Conservation (phyloP, 2,113 vertebrate genomes). For the Poeciliopsis retropinna region DNA sequence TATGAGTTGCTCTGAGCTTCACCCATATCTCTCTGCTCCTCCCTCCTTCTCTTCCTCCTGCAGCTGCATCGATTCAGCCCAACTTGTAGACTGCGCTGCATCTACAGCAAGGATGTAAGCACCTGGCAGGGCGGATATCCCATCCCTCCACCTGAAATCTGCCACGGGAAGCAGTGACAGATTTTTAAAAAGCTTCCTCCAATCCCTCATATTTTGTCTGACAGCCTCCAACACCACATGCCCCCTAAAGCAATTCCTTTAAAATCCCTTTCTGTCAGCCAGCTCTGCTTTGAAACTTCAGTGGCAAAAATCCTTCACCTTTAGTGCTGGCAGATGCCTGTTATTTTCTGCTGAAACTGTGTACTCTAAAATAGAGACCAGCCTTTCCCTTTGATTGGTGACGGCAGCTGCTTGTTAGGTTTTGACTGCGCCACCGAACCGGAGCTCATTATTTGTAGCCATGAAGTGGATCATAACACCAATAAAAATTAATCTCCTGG, state of each 20-base stretch:
- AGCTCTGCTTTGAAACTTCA: slow-evolving; percentile 43
- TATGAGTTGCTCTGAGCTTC: slow-evolving; percentile 10
- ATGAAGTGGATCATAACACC: slow-evolving; percentile 18
- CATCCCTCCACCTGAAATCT: slow-evolving; percentile 22
- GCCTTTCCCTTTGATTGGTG: neutral
- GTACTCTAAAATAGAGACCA: neutral
- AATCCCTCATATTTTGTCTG: slow-evolving; percentile 37
- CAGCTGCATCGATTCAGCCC: slow-evolving; percentile 21
- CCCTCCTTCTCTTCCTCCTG: neutral
- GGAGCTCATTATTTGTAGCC: slow-evolving; percentile 7
- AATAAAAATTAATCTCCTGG: neutral
- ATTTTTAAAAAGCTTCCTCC: slow-evolving; percentile 35
- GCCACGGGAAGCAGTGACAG: slow-evolving; percentile 23
- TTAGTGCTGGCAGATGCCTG: slow-evolving; percentile 23
- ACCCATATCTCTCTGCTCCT: slow-evolving; percentile 1
- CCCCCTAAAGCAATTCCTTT: slow-evolving; percentile 34
- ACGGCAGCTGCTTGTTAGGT: slow-evolving; percentile 28
- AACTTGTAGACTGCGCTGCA: neutral
- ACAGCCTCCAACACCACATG: neutral
- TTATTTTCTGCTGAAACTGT: slow-evolving; percentile 33
- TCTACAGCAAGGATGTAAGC: slow-evolving; percentile 27
- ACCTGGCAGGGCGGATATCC: slow-evolving; percentile 27
- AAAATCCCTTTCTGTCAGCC: slow-evolving; percentile 36
- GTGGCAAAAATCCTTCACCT: slow-evolving; percentile 18
- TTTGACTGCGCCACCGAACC: slow-evolving; percentile 24